Conservation (phyloP, 2,113 vertebrate species). For the Meleagris gallopavo region DNA sequence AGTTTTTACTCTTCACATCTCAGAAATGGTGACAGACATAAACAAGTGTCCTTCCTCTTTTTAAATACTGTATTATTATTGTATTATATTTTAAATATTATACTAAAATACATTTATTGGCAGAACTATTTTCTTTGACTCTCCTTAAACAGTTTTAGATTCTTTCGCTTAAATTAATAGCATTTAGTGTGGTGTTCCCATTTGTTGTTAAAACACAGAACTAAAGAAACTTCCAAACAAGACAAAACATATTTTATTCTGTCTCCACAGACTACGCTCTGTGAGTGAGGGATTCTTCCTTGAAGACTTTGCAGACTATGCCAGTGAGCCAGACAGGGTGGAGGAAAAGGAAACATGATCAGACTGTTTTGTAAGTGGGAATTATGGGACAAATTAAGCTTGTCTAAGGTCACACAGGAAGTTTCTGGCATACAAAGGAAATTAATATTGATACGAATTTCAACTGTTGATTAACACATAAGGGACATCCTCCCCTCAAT, state of each 20-base stretch:
- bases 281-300: neutral
- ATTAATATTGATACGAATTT: constrained; percentile 59
- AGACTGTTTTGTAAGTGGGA: constrained; percentile 48
- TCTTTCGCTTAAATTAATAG: neutral
- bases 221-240: neutral
- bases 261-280: neutral
- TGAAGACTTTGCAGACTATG: neutral
- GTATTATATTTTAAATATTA: neutral
- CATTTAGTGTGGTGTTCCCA: neutral
- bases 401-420: constrained; percentile 47
- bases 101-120: neutral
- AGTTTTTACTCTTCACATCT: neutral
- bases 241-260: neutral
- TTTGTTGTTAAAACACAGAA: neutral
- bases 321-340: neutral
- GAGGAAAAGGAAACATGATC: constrained; percentile 28
- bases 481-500: neutral
- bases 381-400: constrained; percentile 42
- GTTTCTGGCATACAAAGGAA: constrained; percentile 64
- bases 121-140: neutral
- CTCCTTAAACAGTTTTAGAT: neutral
- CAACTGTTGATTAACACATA: constrained; percentile 9
- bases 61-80: neutral
- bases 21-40: neutral
- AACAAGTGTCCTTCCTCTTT: neutral